Percentiles rank a stretch among this genome's conserved stretches.
Conservation (phyloP, 1,140 invertebrate species). For the Lepidurus apus region DNA sequence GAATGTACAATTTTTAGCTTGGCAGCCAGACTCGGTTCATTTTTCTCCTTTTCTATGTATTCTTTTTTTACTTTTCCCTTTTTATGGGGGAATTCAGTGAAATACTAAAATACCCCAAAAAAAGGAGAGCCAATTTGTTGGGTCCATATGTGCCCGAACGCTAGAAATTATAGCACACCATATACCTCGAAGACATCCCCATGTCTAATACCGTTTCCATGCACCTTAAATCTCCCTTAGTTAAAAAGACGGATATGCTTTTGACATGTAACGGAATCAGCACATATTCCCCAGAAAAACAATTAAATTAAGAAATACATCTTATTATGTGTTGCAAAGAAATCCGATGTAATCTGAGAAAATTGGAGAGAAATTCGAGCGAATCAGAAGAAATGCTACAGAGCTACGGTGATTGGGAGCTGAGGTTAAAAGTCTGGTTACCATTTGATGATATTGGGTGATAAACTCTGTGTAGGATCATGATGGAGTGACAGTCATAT, state of each 20-base stretch:
- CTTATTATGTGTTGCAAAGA: too few species aligned
- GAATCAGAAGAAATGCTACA: too few species aligned
- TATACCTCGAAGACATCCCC: neutral
- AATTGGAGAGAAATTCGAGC: too few species aligned
- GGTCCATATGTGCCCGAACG: neutral
- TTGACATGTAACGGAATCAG: neutral
- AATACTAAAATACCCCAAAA: neutral
- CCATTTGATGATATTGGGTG: too few species aligned
- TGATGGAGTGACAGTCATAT: too few species aligned
- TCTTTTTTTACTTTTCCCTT: neutral
- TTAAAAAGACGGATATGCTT: neutral
- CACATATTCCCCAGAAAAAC: neutral
- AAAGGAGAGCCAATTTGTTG: neutral
- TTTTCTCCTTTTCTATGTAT: neutral
- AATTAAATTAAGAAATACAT: neutral
- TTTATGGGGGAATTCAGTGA: neutral
- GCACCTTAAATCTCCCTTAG: neutral
- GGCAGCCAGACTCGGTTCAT: neutral
- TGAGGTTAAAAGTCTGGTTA: too few species aligned
- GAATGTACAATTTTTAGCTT: neutral
- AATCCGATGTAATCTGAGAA: too few species aligned
- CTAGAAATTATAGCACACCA: neutral
- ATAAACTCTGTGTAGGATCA: too few species aligned
- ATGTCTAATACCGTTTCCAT: neutral
- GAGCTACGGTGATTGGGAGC: too few species aligned